These are phyloP conservation scores for Nemurella pictetii DNA, from an alignment of 2,888 invertebrate species.

Conservation along the genomic window DNA sequence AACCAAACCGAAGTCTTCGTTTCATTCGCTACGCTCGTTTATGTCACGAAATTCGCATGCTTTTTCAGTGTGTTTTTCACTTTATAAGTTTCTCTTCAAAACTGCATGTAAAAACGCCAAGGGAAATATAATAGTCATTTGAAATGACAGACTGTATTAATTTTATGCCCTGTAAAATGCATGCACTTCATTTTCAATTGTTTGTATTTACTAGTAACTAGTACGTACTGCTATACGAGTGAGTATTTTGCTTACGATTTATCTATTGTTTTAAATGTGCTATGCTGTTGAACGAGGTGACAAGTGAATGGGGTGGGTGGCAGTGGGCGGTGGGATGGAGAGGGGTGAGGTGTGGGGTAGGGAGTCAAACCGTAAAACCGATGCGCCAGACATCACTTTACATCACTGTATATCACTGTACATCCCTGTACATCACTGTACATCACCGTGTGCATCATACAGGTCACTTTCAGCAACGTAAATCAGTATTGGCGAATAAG, in stretches of 20 bases:
- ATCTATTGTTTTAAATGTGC: constrained; percentile 41
- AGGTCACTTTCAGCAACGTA: too few relatives aligned
- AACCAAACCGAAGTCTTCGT: too few relatives aligned
- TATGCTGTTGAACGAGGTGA: background rate
- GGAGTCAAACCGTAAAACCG: background rate
- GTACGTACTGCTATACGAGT: background rate
- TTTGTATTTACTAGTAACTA: constrained; percentile 23
- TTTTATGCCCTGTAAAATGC: background rate
- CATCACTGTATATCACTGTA: too few relatives aligned
- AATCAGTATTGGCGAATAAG: too few relatives aligned
- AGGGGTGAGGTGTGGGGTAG: constrained; percentile 5
- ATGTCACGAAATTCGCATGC: background rate
- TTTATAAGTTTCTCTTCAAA: too few relatives aligned
- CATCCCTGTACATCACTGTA: too few relatives aligned
- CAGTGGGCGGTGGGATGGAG: background rate
- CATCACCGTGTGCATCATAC: too few relatives aligned
- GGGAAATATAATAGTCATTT: constrained; percentile 12
- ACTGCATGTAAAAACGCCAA: constrained; percentile 1
- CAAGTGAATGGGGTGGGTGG: background rate
- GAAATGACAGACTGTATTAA: constrained; percentile 21
- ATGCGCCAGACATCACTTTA: constrained; percentile 25
- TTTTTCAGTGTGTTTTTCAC: constrained; percentile 24
- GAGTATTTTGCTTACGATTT: constrained; percentile 38
- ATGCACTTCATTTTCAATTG: constrained; percentile 30
- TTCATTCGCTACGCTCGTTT: too few relatives aligned